Conservation (phyloP, 2,797 vertebrate species). For the Brachymystax lenok region DNA sequence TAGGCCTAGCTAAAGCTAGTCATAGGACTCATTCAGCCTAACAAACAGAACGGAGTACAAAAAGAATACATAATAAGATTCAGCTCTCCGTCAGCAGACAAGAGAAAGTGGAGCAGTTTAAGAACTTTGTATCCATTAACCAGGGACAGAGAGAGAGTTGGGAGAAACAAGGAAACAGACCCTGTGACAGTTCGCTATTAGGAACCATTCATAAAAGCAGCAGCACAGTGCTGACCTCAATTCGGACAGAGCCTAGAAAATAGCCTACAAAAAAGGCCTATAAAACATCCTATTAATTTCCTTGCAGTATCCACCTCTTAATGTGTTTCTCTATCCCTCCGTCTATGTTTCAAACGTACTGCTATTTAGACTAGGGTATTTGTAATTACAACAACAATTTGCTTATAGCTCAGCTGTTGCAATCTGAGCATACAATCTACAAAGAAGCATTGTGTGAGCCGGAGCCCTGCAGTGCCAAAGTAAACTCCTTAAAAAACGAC, state of each 20-base stretch:
- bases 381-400: neutral
- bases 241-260: neutral
- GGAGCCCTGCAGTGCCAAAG: neutral
- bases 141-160: neutral
- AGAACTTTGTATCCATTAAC: neutral
- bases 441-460: neutral
- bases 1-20: too few species aligned
- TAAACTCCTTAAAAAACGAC: neutral
- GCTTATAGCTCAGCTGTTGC: neutral
- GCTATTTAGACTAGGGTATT: neutral
- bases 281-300: neutral
- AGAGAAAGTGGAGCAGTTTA: neutral
- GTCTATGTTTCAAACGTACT: neutral
- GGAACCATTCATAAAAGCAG: constrained; percentile 73
- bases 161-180: constrained; percentile 54
- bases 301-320: neutral
- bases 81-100: neutral
- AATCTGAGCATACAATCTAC: neutral
- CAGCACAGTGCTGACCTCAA: constrained; percentile 9
- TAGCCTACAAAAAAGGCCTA: neutral
- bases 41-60: neutral
- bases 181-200: constrained; percentile 67
- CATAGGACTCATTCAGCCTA: neutral
- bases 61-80: neutral
- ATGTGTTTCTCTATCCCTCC: neutral